phyloP scores from a whole-genome alignment of 2,888 invertebrate genomes.

The Lepidocyrtoides sp. region DNA sequence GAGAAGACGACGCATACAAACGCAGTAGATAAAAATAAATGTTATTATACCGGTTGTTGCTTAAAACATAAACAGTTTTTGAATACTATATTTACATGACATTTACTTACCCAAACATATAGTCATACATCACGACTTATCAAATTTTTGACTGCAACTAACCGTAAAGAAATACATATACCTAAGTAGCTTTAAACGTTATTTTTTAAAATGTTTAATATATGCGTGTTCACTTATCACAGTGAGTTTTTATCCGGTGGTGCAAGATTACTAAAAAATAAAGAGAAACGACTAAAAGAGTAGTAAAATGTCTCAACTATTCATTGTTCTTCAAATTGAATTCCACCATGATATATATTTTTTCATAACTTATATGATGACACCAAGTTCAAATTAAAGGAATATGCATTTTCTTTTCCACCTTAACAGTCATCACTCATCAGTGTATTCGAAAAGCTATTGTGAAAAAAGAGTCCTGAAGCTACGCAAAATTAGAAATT shows the following conservation, averaged over 20 bases:
- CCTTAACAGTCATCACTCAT: too few species aligned
- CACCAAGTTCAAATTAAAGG: too few species aligned
- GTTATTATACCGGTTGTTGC: neutral
- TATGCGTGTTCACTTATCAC: neutral
- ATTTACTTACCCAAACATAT: conserved; percentile 25
- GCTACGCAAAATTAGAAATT: too few species aligned
- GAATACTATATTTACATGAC: conserved; percentile 44
- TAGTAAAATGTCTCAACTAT: too few species aligned
- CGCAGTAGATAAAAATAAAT: conserved; percentile 40
- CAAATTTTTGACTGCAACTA: conserved; percentile 31
- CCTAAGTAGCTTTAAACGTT: conserved; percentile 2
- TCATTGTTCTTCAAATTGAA: too few species aligned
- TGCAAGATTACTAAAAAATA: neutral
- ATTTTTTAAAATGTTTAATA: conserved; percentile 37
- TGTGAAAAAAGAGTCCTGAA: too few species aligned
- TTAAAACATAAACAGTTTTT: neutral
- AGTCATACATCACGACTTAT: conserved; percentile 9
- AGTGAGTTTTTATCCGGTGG: conserved; percentile 39
- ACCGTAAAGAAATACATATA: neutral
- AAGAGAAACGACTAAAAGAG: neutral
- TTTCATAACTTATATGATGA: too few species aligned
- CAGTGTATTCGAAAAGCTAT: too few species aligned
- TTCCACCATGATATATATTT: too few species aligned
- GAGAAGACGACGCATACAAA: conserved; percentile 71
- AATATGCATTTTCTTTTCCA: too few species aligned